phyloP scores from a whole-genome alignment of 1,140 invertebrate genomes.

The Bombus soroeensis region DNA sequence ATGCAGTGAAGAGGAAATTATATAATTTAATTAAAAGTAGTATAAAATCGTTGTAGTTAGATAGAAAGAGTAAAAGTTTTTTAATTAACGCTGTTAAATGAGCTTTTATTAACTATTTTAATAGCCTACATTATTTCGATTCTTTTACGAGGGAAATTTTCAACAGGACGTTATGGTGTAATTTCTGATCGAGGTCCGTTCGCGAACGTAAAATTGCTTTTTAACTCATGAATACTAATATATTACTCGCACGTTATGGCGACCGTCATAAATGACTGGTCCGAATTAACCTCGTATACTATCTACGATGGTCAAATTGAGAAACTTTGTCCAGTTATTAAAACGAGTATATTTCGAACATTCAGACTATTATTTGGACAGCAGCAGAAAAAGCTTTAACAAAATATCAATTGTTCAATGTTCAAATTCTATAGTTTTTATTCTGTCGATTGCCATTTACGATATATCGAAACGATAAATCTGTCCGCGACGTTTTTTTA shows the following conservation, averaged over 20 bases:
- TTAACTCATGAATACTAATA: neutral
- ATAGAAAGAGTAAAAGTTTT: neutral
- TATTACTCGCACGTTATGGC: neutral
- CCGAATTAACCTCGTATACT: neutral
- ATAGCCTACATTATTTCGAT: neutral
- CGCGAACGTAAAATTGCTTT: neutral
- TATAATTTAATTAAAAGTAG: neutral
- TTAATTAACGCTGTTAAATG: neutral
- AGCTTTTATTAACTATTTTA: neutral
- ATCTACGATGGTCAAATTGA: neutral
- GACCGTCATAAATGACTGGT: neutral
- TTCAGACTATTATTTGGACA: neutral
- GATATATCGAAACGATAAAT: neutral
- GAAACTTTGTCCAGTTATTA: neutral
- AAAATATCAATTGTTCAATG: neutral
- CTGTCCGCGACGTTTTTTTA: neutral
- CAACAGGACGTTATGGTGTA: neutral
- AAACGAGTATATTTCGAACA: neutral
- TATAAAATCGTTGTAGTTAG: neutral
- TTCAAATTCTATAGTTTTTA: too few species aligned
- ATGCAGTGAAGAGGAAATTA: neutral
- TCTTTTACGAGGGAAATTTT: neutral
- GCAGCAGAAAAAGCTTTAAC: neutral
- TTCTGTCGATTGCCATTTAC: too few species aligned
- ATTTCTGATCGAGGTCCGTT: neutral